Conservation (phyloP, 1,140 invertebrate genomes). For the Riptortus pedestris region DNA sequence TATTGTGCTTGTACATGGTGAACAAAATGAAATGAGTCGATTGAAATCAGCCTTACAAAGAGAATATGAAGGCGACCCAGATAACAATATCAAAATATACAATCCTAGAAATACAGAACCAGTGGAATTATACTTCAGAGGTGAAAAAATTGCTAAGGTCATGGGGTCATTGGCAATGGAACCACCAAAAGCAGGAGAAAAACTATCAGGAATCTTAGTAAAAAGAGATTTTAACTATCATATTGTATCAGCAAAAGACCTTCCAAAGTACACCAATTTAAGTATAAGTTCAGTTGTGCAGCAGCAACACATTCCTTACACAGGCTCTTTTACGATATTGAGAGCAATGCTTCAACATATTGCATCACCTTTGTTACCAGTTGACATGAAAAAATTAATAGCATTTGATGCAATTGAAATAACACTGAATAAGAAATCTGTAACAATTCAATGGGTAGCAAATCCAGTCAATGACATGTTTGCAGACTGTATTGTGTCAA, state of each 20-base stretch:
- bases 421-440: slow-evolving; percentile 69
- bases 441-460: slow-evolving; percentile 81
- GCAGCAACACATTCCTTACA: slow-evolving; percentile 77
- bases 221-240: slow-evolving; percentile 99
- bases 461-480: slow-evolving; percentile 96
- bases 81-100: slow-evolving; percentile 81
- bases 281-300: slow-evolving; percentile 86
- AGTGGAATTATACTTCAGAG: slow-evolving; percentile 86
- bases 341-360: slow-evolving; percentile 74
- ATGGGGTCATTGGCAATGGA: slow-evolving; percentile 85
- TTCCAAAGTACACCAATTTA: slow-evolving; percentile 94
- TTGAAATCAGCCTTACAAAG: slow-evolving; percentile 86
- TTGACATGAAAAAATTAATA: slow-evolving; percentile 63
- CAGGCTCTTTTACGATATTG: slow-evolving; percentile 64
- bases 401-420: slow-evolving; percentile 71
- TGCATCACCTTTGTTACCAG: slow-evolving; percentile 63
- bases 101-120: slow-evolving; percentile 93
- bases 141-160: slow-evolving; percentile 46
- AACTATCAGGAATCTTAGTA: slow-evolving; percentile 85
- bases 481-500: slow-evolving; percentile 85
- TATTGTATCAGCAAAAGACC: slow-evolving; percentile 77
- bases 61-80: slow-evolving; percentile 85
- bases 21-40: slow-evolving; percentile 96
- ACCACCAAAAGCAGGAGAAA: slow-evolving; percentile 62
- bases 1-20: slow-evolving; percentile 94